Conservation (phyloP, 2,113 vertebrate species). For the Alethe castanea region DNA sequence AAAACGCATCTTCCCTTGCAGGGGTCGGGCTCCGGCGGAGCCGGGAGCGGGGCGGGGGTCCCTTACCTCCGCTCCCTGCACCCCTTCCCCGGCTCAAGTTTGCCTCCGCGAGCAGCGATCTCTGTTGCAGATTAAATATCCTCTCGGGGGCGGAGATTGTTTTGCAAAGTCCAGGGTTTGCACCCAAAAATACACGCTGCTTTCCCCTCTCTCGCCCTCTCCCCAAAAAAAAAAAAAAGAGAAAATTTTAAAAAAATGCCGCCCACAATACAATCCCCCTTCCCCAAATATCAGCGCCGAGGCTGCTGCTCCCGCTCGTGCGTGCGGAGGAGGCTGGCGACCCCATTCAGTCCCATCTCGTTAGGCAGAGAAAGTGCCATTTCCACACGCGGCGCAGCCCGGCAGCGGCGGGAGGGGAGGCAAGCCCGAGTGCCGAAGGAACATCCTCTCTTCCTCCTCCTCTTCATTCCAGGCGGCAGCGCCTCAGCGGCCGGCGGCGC, state of each 20-base stretch:
- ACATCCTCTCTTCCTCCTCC: slow-evolving; percentile 57
- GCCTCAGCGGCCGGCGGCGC: background rate
- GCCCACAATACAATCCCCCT: background rate
- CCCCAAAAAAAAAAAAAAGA: background rate
- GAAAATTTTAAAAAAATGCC: background rate
- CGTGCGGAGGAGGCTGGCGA: slow-evolving; percentile 32
- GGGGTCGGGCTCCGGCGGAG: background rate
- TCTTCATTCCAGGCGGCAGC: slow-evolving; percentile 65
- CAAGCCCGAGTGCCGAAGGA: slow-evolving; percentile 23
- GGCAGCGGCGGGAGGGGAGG: slow-evolving; percentile 34
- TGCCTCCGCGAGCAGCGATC: slow-evolving; percentile 51
- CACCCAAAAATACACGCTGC: slow-evolving; percentile 24
- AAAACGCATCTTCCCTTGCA: slow-evolving; percentile 54
- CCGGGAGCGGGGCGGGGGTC: background rate
- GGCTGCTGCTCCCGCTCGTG: slow-evolving; percentile 9
- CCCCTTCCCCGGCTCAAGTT: slow-evolving; percentile 34
- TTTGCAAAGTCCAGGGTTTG: slow-evolving; percentile 67
- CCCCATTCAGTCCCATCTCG: slow-evolving; percentile 69
- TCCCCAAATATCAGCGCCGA: slow-evolving; percentile 22
- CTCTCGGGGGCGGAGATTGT: slow-evolving; percentile 57
- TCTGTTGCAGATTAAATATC: slow-evolving; percentile 75
- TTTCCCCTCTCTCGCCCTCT: background rate
- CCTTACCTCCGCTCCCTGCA: background rate
- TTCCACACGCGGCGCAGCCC: slow-evolving; percentile 25
- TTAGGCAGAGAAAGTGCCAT: slow-evolving; percentile 56